Percentiles rank a stretch among this genome's conserved stretches.
These are phyloP conservation scores for Bombus impatiens DNA, from an alignment of 1,140 invertebrate genomes.

Conservation along the genomic window DNA sequence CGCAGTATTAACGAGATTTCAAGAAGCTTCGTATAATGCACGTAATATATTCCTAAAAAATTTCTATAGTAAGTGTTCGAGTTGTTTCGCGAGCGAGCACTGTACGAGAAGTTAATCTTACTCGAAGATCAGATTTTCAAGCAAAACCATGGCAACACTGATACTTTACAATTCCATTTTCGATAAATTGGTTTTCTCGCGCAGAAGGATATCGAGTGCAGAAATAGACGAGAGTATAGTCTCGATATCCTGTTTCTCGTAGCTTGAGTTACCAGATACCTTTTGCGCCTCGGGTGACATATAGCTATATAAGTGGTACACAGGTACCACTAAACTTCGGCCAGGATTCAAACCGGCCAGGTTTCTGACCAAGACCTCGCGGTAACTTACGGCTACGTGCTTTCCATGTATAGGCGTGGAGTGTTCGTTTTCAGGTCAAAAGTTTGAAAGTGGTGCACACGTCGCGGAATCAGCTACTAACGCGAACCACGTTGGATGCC, in stretches of 20 bases:
- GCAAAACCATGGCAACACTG: too few relatives aligned
- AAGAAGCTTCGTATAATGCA: too few relatives aligned
- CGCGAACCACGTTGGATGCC: conserved; percentile 8
- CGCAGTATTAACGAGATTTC: too few relatives aligned
- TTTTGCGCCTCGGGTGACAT: conserved; percentile 16
- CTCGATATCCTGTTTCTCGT: conserved; percentile 36
- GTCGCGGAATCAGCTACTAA: conserved; percentile 27
- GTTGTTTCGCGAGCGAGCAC: too few relatives aligned
- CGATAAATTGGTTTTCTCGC: background rate
- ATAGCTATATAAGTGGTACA: background rate
- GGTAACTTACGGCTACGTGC: conserved; percentile 59
- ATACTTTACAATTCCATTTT: conserved; percentile 10
- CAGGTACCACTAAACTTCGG: conserved; percentile 42
- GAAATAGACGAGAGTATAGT: background rate
- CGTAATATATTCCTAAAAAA: too few relatives aligned
- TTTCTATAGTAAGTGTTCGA: too few relatives aligned
- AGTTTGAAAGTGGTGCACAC: conserved; percentile 67
- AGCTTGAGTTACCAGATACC: conserved; percentile 20
- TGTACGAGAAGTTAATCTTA: background rate
- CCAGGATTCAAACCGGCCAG: conserved; percentile 45
- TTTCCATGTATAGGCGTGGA: conserved; percentile 23
- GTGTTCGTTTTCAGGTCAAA: conserved; percentile 63
- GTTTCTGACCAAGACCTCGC: conserved; percentile 37
- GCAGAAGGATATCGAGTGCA: background rate
- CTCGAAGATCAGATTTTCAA: too few relatives aligned